These are phyloP conservation scores for Diaprepes abbreviatus DNA, from an alignment of 2,888 invertebrate species.

Conservation along the genomic window DNA sequence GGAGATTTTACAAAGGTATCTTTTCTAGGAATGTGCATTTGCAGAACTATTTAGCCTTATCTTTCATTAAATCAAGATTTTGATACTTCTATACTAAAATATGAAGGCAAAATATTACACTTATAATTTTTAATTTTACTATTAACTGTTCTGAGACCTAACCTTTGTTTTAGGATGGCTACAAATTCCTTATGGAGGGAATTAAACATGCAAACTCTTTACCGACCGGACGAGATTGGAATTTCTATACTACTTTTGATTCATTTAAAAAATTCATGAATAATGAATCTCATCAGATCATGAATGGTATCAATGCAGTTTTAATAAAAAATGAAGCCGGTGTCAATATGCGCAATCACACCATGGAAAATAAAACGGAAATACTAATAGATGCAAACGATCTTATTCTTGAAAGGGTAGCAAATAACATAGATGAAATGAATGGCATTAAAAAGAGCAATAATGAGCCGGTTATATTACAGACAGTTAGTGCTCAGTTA, in stretches of 20 bases:
- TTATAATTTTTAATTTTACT: too few species aligned
- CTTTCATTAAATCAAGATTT: background rate
- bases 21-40: too few species aligned
- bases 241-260: conserved; percentile 82
- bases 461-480: conserved; percentile 68
- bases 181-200: conserved; percentile 75
- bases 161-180: conserved; percentile 73
- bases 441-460: conserved; percentile 73
- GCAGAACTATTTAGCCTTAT: conserved; percentile 15
- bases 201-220: conserved; percentile 80
- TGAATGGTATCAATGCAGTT: conserved; percentile 73
- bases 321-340: conserved; percentile 71
- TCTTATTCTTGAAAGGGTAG: conserved; percentile 83
- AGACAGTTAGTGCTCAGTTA: conserved; percentile 64
- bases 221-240: conserved; percentile 79
- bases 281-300: conserved; percentile 75
- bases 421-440: conserved; percentile 79
- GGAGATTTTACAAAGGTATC: conserved; percentile 66
- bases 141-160: background rate
- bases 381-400: conserved; percentile 88
- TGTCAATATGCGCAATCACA: conserved; percentile 71
- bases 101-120: too few species aligned
- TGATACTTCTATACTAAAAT: too few species aligned
- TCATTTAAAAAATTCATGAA: conserved; percentile 79
- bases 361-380: conserved; percentile 79